These are phyloP conservation scores for Motacilla tschutschensis DNA, from an alignment of 2,113 vertebrate species.

Conservation along the genomic window DNA sequence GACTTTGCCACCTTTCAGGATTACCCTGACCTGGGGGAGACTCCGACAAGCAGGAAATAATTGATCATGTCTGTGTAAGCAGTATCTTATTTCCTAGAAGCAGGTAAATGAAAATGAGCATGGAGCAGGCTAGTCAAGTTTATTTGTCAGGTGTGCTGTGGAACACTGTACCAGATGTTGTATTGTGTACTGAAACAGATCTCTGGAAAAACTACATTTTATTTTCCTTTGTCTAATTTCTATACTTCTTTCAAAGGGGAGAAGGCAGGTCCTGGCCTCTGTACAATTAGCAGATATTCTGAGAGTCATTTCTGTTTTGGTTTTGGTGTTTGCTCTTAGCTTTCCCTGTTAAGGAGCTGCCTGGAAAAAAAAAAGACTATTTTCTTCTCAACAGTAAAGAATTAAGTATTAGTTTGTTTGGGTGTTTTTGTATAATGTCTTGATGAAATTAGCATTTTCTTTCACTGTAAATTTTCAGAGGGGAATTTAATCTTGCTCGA, in stretches of 20 bases:
- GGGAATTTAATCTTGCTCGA: not conserved
- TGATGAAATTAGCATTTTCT: not conserved
- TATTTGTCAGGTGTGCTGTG: not conserved
- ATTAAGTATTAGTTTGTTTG: not conserved
- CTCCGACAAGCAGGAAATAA: not conserved
- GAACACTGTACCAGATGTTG: not conserved
- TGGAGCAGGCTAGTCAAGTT: not conserved
- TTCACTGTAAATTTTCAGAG: not conserved
- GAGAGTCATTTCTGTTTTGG: not conserved
- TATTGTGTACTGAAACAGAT: not conserved
- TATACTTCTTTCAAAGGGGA: not conserved
- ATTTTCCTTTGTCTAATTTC: not conserved
- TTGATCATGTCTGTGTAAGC: not conserved
- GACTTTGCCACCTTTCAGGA: too few species aligned
- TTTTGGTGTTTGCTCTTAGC: not conserved
- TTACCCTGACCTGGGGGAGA: too few species aligned
- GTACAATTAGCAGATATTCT: not conserved
- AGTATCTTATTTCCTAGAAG: not conserved
- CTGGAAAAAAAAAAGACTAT: not conserved
- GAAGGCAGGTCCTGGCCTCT: not conserved
- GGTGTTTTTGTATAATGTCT: not conserved
- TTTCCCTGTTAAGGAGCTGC: not conserved
- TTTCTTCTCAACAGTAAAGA: not conserved
- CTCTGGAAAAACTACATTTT: not conserved
- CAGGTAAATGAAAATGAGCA: not conserved